phyloP scores from a whole-genome alignment of 2,797 vertebrate genomes.

The Chanos chanos region DNA sequence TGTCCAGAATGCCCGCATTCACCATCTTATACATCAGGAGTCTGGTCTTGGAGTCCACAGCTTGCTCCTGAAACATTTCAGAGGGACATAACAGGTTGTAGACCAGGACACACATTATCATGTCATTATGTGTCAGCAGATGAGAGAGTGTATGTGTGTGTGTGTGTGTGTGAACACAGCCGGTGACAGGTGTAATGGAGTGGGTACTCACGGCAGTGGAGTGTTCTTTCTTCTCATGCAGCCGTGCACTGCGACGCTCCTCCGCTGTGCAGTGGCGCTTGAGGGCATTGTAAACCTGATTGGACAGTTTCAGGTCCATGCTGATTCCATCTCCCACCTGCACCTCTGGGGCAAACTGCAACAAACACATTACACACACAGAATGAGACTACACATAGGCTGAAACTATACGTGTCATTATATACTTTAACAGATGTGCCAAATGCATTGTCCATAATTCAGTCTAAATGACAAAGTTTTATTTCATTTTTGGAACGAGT shows the following conservation, averaged over 20 bases:
- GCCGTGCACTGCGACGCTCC: conserved; percentile 85
- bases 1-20: conserved; percentile 86
- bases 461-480: too few relatives aligned
- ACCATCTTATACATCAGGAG: conserved; percentile 97
- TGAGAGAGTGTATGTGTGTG: too few relatives aligned
- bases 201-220: conserved; percentile 85
- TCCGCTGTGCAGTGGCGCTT: conserved; percentile 92
- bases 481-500: too few relatives aligned
- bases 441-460: too few relatives aligned
- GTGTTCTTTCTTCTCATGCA: conserved; percentile 97
- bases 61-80: conserved; percentile 81
- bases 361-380: neutral
- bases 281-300: conserved; percentile 94
- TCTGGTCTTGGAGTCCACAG: conserved; percentile 91
- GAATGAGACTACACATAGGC: fast-evolving
- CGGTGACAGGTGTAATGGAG: too few relatives aligned
- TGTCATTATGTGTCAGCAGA: neutral
- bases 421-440: too few relatives aligned
- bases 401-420: too few relatives aligned
- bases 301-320: conserved; percentile 96
- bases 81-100: neutral
- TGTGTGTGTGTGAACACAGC: too few relatives aligned
- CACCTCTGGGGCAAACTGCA: conserved; percentile 90
- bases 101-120: neutral
- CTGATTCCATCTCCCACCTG: conserved; percentile 91